phyloP scores from a whole-genome alignment of 2,888 invertebrate species.

The Endomychus coccineus region DNA sequence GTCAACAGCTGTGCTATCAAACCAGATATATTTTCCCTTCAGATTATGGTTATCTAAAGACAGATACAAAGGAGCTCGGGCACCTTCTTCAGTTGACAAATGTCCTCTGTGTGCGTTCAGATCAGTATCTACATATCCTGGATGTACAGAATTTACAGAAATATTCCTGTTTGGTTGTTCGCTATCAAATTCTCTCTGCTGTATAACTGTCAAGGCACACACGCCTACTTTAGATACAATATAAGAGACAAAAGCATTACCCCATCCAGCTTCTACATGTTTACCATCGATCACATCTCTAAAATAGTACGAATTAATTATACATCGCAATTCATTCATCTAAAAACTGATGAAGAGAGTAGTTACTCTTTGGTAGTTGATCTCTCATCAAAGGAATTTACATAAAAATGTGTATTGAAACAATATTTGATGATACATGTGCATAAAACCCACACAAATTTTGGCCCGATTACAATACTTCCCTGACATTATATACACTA shows the following conservation, averaged over 20 bases:
- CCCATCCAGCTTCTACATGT: slow-evolving; percentile 33
- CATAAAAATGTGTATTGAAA: no score
- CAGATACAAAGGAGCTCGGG: slow-evolving; percentile 54
- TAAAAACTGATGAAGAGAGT: no score
- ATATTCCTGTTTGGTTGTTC: slow-evolving; percentile 51
- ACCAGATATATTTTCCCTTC: slow-evolving; percentile 59
- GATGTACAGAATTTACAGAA: slow-evolving; percentile 63
- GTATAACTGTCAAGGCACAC: slow-evolving; percentile 58
- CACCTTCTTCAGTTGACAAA: slow-evolving; percentile 51
- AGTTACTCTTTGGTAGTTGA: no score
- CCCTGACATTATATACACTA: no score
- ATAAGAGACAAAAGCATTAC: slow-evolving; percentile 55
- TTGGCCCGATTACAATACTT: no score
- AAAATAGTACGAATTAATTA: slow-evolving; percentile 12
- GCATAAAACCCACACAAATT: no score
- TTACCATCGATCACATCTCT: slow-evolving; percentile 30
- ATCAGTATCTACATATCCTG: slow-evolving; percentile 72
- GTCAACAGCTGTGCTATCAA: slow-evolving; percentile 48
- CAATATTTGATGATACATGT: no score
- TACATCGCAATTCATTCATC: no score
- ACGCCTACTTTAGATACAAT: slow-evolving; percentile 67
- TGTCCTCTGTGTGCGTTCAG: slow-evolving; percentile 63
- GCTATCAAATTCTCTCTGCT: slow-evolving; percentile 53
- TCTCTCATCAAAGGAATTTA: no score
- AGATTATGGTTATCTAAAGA: slow-evolving; percentile 54